Evolutionary conservation across 1,140 invertebrate species (phyloP), one percentile per base, ranked within the genome.

Genomic region (Euwallacea similis): DNA sequence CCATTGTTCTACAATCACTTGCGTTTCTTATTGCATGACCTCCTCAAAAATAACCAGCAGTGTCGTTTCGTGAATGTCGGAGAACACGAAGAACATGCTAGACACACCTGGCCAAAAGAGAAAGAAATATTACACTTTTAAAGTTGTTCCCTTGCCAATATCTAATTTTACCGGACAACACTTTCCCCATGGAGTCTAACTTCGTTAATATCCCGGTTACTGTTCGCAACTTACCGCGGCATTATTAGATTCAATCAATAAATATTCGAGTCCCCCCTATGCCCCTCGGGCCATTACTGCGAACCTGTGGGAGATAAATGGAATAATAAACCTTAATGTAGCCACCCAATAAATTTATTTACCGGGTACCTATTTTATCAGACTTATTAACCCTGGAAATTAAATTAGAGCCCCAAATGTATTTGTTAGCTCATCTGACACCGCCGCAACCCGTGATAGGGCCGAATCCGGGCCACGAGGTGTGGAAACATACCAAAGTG

Each of bases 321-420:
- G 67, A 69, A 69, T 69, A 69, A 69, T 69, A 62, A 69, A 69
- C 67, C 59, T 55, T 62, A 69, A 61, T 55, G 67, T 63, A 62
- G 47, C 67, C 67, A 69, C 67, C 59, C 59, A 69, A 69, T 69
- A 69, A 69, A 69, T 69, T 69, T 62, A 55, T 62, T 69, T 62
- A 69, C 62, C 21, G 50, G 10, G 13, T 44, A 33, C 47, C 67
- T 53, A 55, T 62, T 69, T 53, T 63, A 69, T 50, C 44, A 59
- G 15, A 59, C 56, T 44, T 60, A 60, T 59, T 68, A 68, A 68
- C 66, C 56, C 44, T 41, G 16, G 33, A 68, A 68, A 68, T 68
- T 68, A 60, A 68, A 68, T 68, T 68, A 68, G 15, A 41, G 55
- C 43, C 42, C 59, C 53, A 69, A 69, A 69, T 69, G 44, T 69